phyloP scores from a whole-genome alignment of 2,797 vertebrate species.

The Microchirus variegatus region DNA sequence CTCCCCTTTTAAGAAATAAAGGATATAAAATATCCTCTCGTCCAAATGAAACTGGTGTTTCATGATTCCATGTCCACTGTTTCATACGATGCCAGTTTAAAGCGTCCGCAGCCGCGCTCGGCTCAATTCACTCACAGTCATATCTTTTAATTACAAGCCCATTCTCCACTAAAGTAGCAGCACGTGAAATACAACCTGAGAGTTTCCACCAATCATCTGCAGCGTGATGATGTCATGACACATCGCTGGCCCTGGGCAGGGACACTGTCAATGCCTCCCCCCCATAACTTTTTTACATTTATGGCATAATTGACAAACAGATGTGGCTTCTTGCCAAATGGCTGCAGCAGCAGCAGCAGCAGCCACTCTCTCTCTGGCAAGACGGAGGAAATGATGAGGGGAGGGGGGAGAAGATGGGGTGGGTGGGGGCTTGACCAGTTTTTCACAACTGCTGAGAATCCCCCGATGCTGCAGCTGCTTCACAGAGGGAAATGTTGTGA shows the following conservation, averaged over 20 bases:
- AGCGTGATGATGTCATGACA: conserved; percentile 79
- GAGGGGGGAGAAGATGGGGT: not conserved
- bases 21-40: conserved; percentile 23
- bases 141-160: conserved; percentile 78
- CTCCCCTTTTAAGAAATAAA: not conserved
- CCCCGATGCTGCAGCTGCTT: conserved; percentile 35
- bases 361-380: conserved; percentile 43
- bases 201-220: conserved; percentile 68
- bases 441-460: conserved; percentile 41
- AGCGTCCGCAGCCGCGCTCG: conserved; percentile 47
- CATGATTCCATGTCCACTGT: conserved; percentile 24
- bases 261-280: conserved; percentile 62
- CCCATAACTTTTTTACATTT: conserved; percentile 77
- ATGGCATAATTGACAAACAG: conserved; percentile 76
- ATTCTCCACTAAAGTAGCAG: conserved; percentile 63
- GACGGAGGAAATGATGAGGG: conserved; percentile 42
- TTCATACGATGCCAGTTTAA: conserved; percentile 68
- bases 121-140: conserved; percentile 36
- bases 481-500: conserved; percentile 27
- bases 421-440: conserved; percentile 22
- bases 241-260: conserved; percentile 55
- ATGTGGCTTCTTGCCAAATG: conserved; percentile 70
- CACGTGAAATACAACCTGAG: conserved; percentile 72
- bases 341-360: conserved; percentile 56
- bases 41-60: conserved; percentile 2